Conservation (phyloP, 2,113 vertebrate species). For the Tetraodon nigroviridis region DNA sequence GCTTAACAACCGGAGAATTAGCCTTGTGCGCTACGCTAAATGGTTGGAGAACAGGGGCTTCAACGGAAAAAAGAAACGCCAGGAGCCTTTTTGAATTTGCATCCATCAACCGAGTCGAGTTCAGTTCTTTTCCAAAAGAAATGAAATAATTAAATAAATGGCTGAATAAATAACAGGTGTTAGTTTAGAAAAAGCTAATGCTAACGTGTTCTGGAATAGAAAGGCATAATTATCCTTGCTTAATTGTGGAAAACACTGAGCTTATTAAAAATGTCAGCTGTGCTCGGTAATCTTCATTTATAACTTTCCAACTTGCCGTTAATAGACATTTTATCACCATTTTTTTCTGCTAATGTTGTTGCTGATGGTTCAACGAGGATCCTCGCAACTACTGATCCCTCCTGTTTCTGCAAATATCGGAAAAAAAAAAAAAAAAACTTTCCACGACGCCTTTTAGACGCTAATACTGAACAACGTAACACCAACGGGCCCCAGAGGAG, state of each 20-base stretch:
- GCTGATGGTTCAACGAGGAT: conserved; percentile 62
- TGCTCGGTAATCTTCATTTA: conserved; percentile 80
- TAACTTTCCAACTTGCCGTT: conserved; percentile 81
- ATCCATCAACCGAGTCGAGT: too few relatives aligned
- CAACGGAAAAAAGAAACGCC: conserved; percentile 31
- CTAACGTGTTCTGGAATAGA: conserved; percentile 79
- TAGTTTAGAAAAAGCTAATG: conserved; percentile 76
- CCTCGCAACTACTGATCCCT: too few relatives aligned
- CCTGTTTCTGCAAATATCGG: too few relatives aligned
- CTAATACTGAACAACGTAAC: too few relatives aligned
- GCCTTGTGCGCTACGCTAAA: too few relatives aligned
- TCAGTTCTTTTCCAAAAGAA: conserved; percentile 35
- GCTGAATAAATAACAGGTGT: conserved; percentile 77
- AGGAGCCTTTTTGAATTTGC: too few relatives aligned
- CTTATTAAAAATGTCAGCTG: conserved; percentile 81
- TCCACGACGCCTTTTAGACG: too few relatives aligned
- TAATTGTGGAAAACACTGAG: conserved; percentile 78
- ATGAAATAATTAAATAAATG: conserved; percentile 51
- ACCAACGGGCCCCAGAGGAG: too few relatives aligned
- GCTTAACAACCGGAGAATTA: background rate
- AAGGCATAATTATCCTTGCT: conserved; percentile 77
- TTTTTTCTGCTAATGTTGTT: conserved; percentile 78
- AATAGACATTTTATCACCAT: conserved; percentile 79
- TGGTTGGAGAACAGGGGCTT: conserved; percentile 8
- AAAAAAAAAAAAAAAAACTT: too few relatives aligned